Evolutionary conservation across 2,797 vertebrate genomes (phyloP).

Genomic region (Enoplosus armatus): DNA sequence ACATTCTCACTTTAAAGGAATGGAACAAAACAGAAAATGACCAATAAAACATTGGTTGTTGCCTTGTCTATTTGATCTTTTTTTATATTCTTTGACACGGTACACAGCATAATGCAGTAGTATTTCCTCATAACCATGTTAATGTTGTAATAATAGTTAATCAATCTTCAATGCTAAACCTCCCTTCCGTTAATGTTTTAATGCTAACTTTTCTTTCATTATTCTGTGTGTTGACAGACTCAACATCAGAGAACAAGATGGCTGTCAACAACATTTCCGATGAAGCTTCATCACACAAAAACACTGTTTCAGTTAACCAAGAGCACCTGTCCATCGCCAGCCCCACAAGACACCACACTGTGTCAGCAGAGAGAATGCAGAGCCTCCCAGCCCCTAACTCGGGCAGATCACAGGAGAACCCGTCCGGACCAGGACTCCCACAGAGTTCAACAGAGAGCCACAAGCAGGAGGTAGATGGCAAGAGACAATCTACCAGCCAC

Average conservation of each 20-base stretch:
- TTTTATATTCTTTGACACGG: background rate
- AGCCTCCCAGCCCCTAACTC: constrained; percentile 48
- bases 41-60: background rate
- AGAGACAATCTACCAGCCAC: constrained; percentile 31
- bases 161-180: background rate
- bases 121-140: background rate
- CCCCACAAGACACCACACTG: constrained; percentile 49
- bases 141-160: background rate
- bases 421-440: constrained; percentile 9
- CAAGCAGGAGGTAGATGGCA: constrained; percentile 53
- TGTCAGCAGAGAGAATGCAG: constrained; percentile 47
- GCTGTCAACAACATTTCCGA: constrained; percentile 39
- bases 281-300: constrained; percentile 60
- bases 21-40: background rate
- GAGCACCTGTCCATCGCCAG: constrained; percentile 53
- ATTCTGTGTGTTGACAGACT: constrained; percentile 69
- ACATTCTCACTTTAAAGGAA: background rate
- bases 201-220: constrained; percentile 12
- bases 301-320: constrained; percentile 36
- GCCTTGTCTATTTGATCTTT: background rate
- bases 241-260: constrained; percentile 50
- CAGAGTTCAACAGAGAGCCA: constrained; percentile 45
- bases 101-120: background rate
- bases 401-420: constrained; percentile 43
- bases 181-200: background rate